A percentile compares a stretch with the other conserved stretches of the same genome.
Conservation (phyloP, 2,113 vertebrate species). For the Pseudolaguvia tuberculata region DNA sequence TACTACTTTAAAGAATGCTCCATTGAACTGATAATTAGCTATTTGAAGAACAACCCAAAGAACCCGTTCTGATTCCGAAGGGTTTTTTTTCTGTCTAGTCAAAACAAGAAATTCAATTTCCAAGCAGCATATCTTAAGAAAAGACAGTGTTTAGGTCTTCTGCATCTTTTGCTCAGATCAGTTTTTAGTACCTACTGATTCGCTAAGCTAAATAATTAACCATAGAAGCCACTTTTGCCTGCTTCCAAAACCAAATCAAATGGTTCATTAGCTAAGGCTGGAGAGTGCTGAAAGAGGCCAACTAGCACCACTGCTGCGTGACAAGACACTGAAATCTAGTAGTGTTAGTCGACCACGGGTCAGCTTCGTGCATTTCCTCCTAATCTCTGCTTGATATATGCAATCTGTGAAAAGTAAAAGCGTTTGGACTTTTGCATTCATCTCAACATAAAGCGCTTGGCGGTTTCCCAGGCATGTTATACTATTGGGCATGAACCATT, state of each 20-base stretch:
- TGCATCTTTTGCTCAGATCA: not conserved
- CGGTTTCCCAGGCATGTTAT: not conserved
- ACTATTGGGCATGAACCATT: not conserved
- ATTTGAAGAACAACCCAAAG: not conserved
- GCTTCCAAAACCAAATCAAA: not conserved
- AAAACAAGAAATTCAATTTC: not conserved
- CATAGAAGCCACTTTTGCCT: not conserved
- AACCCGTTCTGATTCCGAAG: not conserved
- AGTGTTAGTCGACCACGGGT: not conserved
- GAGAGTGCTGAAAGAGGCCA: not conserved
- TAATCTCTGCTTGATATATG: not conserved
- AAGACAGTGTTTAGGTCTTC: not conserved
- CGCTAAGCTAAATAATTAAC: not conserved
- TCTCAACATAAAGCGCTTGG: not conserved
- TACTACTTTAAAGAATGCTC: not conserved
- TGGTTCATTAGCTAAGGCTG: not conserved
- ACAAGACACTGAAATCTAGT: not conserved
- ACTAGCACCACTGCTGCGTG: not conserved
- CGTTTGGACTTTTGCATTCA: too few relatives aligned
- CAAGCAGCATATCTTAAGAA: not conserved
- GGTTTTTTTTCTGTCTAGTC: not conserved
- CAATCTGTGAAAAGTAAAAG: not conserved
- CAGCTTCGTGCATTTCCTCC: not conserved
- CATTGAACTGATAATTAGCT: not conserved
- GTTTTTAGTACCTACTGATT: too few relatives aligned